phyloP scores from a whole-genome alignment of 2,113 vertebrate species.

The Callorhinus ursinus region DNA sequence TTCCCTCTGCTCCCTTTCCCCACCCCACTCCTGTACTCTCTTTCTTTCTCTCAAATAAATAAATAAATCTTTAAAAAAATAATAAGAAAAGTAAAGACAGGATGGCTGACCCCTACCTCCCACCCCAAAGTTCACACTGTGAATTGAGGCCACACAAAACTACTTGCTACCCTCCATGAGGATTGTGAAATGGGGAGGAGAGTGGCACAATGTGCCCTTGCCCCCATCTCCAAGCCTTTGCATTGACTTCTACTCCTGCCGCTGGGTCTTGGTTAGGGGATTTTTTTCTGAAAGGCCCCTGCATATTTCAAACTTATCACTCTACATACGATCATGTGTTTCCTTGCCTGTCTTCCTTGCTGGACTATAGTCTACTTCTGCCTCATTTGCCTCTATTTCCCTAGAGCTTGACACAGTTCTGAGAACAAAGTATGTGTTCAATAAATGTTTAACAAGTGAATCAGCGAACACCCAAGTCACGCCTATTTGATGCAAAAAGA shows the following conservation, averaged over 20 bases:
- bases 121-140: accelerated
- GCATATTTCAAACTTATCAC: background rate
- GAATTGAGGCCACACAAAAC: background rate
- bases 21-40: background rate
- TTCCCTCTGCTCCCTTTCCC: background rate
- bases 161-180: too few species aligned
- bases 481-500: background rate
- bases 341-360: background rate
- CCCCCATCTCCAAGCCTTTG: background rate
- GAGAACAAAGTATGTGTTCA: background rate
- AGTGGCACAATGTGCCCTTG: accelerated
- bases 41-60: background rate
- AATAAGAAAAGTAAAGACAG: background rate
- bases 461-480: background rate
- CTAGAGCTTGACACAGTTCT: background rate
- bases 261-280: background rate
- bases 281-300: background rate
- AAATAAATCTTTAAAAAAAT: background rate
- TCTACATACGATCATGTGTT: background rate
- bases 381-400: background rate
- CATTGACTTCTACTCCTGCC: background rate
- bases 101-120: background rate
- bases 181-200: accelerated
- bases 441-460: background rate
- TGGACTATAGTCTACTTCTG: background rate